Base-by-base conservation (phyloP, 2,797 vertebrate species). In the Pitangus sulphuratus region DNA sequence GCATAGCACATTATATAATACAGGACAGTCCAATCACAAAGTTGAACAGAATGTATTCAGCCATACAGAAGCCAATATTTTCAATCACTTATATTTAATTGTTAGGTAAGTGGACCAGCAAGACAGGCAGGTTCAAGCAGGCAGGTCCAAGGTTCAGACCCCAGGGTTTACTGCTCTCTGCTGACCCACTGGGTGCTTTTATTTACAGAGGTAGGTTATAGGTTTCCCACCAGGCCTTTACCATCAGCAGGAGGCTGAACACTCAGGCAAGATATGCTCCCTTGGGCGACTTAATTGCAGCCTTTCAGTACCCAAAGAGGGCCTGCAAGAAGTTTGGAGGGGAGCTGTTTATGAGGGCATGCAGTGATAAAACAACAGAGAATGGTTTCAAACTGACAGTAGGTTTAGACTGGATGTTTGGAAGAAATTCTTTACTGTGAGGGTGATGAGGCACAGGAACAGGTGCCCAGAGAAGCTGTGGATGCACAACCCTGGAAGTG, bases 1-100 rank as follows among this genome's bases (percentile, higher is more conserved):
- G 21, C 6, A 25, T 3, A 39, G 15, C 0, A 0, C 30, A 9
- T 45, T 40, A 21, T 33, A 28, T 20, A 35, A 4, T 17, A 24
- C 4, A 61, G 50, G 57, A 11, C 17, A 51, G 11, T 56, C 18
- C 21, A 57, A 26, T 15, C 31, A 65, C 24, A 44, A 56, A 86
- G 25, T 4, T 45, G 11, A 61, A 17, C 19, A 24, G 33, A 56
- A 74, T 56, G 58, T 75, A 69, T 71, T 75, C 53, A 66, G 8
- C 10, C 45, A 50, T 33, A 66, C 9, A 8, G 44, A 0, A 76
- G 6, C 3, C 9, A 44, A 26, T 64, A 54, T 50, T 77, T 74
- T 84, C 48, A 83, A n/a, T 4, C 4, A 35, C 33, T 83, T 71
- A 12, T 42, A 18, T 58, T 77, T 74, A 44, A 25, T 64, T 65